phyloP scores from a whole-genome alignment of 2,797 vertebrate genomes.

The Sebastes itinus region DNA sequence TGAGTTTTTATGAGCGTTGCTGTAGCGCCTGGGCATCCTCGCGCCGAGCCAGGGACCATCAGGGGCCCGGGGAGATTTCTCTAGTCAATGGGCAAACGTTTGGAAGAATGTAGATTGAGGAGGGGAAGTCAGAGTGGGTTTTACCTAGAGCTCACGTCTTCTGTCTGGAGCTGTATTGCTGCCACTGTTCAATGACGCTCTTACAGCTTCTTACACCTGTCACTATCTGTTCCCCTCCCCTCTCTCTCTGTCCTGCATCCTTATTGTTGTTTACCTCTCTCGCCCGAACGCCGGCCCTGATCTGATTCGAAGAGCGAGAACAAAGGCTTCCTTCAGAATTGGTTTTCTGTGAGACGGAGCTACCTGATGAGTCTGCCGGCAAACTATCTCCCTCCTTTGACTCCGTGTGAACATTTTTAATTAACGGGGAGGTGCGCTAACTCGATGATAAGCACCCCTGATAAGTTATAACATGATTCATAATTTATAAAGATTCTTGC shows the following conservation, averaged over 20 bases:
- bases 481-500: conserved; percentile 98
- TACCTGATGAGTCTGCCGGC: conserved; percentile 75
- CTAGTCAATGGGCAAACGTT: conserved; percentile 92
- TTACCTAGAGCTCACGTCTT: conserved; percentile 55
- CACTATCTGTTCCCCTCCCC: conserved; percentile 8
- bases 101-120: conserved; percentile 77
- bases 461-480: conserved; percentile 98
- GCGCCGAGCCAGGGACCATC: conserved; percentile 91
- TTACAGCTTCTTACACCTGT: conserved; percentile 42
- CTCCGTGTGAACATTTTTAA: conserved; percentile 95
- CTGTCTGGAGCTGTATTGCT: conserved; percentile 36
- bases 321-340: conserved; percentile 56
- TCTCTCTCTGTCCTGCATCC: conserved; percentile 4
- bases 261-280: conserved; percentile 53
- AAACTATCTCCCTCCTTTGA: conserved; percentile 78
- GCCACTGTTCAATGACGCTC: conserved; percentile 25
- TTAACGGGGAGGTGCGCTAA: conserved; percentile 94
- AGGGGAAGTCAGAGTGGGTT: conserved; percentile 30
- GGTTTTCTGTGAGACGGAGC: conserved; percentile 48
- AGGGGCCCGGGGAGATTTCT: conserved; percentile 74
- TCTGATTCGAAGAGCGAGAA: conserved; percentile 36
- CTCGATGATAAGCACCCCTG: conserved; percentile 84
- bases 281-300: conserved; percentile 23
- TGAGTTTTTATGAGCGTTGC: conserved; percentile 99
- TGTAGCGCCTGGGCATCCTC: conserved; percentile 91